Percentiles rank a stretch among this genome's conserved stretches.
These are phyloP conservation scores for Elachura formosa DNA, from an alignment of 2,113 vertebrate genomes.

Conservation along the genomic window DNA sequence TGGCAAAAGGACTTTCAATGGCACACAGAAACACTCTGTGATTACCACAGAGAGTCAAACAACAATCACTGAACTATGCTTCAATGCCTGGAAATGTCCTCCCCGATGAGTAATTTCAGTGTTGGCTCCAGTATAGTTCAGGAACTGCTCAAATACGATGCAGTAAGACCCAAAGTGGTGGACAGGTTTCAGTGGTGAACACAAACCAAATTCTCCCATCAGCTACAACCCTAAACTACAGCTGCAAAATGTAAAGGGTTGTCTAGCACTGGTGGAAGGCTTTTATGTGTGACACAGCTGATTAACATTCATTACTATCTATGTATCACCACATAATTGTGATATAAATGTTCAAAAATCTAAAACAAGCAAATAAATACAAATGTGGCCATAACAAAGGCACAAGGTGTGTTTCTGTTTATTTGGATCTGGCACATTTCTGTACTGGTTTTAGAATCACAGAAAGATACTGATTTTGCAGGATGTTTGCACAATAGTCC, in stretches of 20 bases:
- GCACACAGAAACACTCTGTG: rapidly evolving
- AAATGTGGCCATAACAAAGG: not conserved
- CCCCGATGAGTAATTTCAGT: not conserved
- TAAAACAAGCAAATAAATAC: not conserved
- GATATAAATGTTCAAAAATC: not conserved
- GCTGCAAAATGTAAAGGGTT: not conserved
- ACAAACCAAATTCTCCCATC: not conserved
- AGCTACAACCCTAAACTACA: not conserved
- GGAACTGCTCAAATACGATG: not conserved
- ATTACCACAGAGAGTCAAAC: not conserved
- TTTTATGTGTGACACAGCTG: not conserved
- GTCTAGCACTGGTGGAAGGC: not conserved
- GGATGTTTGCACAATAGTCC: not conserved
- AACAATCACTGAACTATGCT: not conserved
- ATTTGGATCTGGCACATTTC: not conserved
- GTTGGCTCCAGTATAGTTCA: not conserved
- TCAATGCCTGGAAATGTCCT: not conserved
- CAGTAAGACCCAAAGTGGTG: not conserved
- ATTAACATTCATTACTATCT: not conserved
- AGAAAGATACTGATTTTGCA: not conserved
- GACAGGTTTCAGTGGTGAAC: not conserved
- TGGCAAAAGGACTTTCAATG: not conserved
- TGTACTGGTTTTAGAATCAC: not conserved
- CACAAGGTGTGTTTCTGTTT: not conserved
- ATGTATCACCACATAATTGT: not conserved